phyloP scores from a whole-genome alignment of 2,797 vertebrate species.

The Syngnathus acus region DNA sequence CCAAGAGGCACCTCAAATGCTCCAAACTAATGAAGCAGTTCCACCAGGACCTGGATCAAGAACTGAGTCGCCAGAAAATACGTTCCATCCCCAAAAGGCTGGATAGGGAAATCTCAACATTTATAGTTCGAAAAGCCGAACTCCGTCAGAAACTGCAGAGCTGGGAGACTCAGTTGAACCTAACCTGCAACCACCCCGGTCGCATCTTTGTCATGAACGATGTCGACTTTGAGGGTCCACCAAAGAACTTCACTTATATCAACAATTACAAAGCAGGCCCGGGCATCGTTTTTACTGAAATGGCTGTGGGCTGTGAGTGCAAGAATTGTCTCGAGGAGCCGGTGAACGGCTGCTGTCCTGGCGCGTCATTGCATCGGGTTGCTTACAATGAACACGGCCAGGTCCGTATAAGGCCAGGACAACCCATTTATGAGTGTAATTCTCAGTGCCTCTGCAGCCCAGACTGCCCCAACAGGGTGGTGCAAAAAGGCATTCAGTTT shows the following conservation, averaged over 20 bases:
- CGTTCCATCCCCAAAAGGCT: constrained; percentile 53
- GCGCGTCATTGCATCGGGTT: constrained; percentile 74
- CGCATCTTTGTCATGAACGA: constrained; percentile 80
- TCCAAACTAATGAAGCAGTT: constrained; percentile 77
- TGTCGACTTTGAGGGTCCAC: constrained; percentile 83
- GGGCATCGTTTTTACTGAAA: constrained; percentile 72
- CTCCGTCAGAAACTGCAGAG: constrained; percentile 66
- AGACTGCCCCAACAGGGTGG: constrained; percentile 84
- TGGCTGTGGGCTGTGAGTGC: constrained; percentile 82
- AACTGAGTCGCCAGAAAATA: constrained; percentile 57
- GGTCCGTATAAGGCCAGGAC: constrained; percentile 74
- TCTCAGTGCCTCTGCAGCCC: constrained; percentile 74
- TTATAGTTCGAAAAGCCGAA: constrained; percentile 76
- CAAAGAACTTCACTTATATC: constrained; percentile 80
- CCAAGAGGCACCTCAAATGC: constrained; percentile 80
- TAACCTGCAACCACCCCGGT: constrained; percentile 76
- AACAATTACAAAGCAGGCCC: constrained; percentile 81
- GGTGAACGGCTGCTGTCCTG: constrained; percentile 77
- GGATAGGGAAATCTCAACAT: constrained; percentile 60
- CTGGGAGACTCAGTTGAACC: constrained; percentile 81
- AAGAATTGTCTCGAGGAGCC: constrained; percentile 74
- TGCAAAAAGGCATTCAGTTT: constrained; percentile 84
- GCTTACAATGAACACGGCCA: constrained; percentile 81
- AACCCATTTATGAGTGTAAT: constrained; percentile 91
- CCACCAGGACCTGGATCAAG: constrained; percentile 73